Evolutionary conservation across 2,113 vertebrate genomes (phyloP).

Genomic region (Muntiacus reevesi): DNA sequence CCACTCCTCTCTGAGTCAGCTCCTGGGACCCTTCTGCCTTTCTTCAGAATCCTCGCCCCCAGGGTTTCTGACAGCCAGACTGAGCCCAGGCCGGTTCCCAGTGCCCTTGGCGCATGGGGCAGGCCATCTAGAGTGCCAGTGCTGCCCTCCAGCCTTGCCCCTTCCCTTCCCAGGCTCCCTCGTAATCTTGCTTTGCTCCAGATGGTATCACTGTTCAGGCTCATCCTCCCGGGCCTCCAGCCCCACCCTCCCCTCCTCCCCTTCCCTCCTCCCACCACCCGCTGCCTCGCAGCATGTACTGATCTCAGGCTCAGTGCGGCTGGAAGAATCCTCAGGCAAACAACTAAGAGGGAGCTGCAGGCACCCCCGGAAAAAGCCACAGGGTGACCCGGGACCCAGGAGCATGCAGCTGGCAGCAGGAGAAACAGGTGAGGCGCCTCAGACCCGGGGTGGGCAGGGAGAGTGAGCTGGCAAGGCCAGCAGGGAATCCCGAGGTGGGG

Average conservation of each 20-base stretch:
- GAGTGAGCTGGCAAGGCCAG: neutral
- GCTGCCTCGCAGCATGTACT: rapidly evolving
- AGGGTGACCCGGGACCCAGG: neutral
- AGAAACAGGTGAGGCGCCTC: slow-evolving; percentile 8
- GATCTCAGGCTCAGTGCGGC: neutral
- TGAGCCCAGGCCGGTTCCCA: neutral
- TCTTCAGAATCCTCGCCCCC: neutral
- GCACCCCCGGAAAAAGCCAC: neutral
- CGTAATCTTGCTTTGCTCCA: neutral
- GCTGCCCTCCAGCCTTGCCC: neutral
- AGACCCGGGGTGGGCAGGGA: neutral
- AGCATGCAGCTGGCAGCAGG: slow-evolving; percentile 7
- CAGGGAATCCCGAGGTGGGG: neutral
- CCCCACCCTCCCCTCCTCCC: neutral
- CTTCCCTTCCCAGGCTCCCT: neutral
- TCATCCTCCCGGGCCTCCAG: rapidly evolving
- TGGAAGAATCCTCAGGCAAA: neutral
- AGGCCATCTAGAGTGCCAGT: rapidly evolving
- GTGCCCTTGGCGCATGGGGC: neutral
- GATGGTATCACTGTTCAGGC: neutral
- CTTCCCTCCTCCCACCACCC: rapidly evolving
- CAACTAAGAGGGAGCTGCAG: neutral
- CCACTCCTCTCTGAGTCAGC: neutral
- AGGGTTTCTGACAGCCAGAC: neutral
- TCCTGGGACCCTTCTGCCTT: neutral